phyloP scores from a whole-genome alignment of 2,888 invertebrate species.

The Pegoplata infirma region DNA sequence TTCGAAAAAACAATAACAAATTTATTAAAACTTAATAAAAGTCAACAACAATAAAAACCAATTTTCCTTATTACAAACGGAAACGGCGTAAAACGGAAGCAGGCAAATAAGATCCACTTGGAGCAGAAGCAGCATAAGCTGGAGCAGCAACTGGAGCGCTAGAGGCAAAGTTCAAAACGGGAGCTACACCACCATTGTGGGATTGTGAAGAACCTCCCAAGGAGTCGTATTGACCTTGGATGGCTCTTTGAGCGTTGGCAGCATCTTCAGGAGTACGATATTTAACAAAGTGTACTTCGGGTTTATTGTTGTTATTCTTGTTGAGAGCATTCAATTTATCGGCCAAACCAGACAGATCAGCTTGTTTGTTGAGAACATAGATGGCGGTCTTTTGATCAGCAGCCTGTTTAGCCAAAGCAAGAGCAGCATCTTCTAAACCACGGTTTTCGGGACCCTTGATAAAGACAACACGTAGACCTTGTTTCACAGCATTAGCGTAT shows the following conservation, averaged over 20 bases:
- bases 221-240: conserved; percentile 69
- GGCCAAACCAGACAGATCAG: conserved; percentile 66
- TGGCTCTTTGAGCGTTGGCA: conserved; percentile 69
- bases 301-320: conserved; percentile 7
- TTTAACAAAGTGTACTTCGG: conserved; percentile 71
- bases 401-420: conserved; percentile 69
- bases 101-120: no score
- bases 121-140: no score
- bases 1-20: no score
- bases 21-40: no score
- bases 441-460: no score
- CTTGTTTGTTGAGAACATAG: conserved; percentile 64
- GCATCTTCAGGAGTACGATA: conserved; percentile 71
- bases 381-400: conserved; percentile 71
- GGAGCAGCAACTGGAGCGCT: neutral
- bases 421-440: no score
- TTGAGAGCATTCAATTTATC: neutral
- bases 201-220: conserved; percentile 66
- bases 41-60: no score
- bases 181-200: conserved; percentile 66
- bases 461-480: no score
- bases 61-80: no score
- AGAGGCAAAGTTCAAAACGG: conserved; percentile 23
- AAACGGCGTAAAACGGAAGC: no score
- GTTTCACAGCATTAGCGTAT: conserved; percentile 69